Evolutionary conservation across 2,113 vertebrate species (phyloP), one percentile per base, ranked within the genome.

Genomic region (Chiloscyllium plagiosum): DNA sequence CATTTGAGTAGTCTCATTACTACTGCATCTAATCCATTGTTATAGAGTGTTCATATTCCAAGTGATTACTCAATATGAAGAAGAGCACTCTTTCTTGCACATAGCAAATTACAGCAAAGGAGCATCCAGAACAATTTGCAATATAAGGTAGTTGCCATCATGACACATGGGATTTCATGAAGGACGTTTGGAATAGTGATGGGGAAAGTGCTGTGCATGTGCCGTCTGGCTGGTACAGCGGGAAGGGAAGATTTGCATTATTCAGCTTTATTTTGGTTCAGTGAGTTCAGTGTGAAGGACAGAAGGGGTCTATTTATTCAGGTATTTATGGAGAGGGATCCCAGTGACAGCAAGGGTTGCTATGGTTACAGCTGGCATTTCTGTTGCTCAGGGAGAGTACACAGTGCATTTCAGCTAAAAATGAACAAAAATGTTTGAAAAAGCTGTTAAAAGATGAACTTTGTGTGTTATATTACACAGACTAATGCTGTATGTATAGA

Each of bases 281-380:
- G n/a, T 69, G 92, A 68, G 4, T 94, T 66, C 92, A 69, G 22
- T 95, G 42, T 52, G 69, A 72, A 95, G 94, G 94, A 72, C 69
- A 95, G 42, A 95, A 76, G 94, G 42, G 69, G 68, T 76, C 68
- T 50, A 50, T 70, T 95, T 95, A 69, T 47, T 72, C 37, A 72
- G 93, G 50, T 95, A 72, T 95, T 72, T 52, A 72, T 95, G 69
- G 68, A 72, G 94, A 95, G 94, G 94, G 24, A 95, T 52, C 94
- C 42, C 68, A 50, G 94, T 50, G 94, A 95, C 94, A 95, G 37
- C 3, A 68, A 95, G 94, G 17, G 94, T 95, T 72, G 68, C 94
- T 50, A 95, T 72, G 47, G 94, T 72, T 95, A 95, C 94, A 72
- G 94, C 68, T 42, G 42, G 93, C 22, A n/a, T 42, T 69, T 47